Evolutionary conservation across 1,140 invertebrate genomes (phyloP).

Genomic region (Procambarus clarkii): DNA sequence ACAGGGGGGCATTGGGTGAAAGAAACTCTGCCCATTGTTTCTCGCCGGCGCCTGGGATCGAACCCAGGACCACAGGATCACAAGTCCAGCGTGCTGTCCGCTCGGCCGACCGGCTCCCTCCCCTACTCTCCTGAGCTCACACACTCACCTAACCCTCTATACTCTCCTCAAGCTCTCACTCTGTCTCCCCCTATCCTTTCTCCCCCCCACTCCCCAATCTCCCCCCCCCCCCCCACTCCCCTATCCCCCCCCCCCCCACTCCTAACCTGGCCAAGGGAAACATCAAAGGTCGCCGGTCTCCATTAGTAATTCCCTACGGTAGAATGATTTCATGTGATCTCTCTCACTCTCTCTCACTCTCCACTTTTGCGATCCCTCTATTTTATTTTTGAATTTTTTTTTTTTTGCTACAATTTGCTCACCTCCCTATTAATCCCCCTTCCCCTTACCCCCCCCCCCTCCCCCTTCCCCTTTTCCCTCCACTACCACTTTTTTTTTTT

Average conservation of each 20-base stretch:
- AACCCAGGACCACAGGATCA: too few species aligned
- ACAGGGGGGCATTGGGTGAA: too few species aligned
- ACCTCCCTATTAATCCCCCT: background rate
- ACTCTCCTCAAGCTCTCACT: background rate
- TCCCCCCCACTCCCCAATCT: background rate
- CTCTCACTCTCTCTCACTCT: too few species aligned
- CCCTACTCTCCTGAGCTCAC: background rate
- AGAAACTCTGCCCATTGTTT: too few species aligned
- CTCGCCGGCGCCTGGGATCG: too few species aligned
- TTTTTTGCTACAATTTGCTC: background rate
- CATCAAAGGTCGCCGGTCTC: conserved; percentile 17
- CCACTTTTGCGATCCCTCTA: background rate
- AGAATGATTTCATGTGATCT: conserved; percentile 15
- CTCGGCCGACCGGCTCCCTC: too few species aligned
- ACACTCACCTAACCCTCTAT: background rate
- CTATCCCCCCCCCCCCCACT: background rate
- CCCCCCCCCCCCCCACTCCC: background rate
- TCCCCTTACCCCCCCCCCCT: background rate
- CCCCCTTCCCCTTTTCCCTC: too few species aligned
- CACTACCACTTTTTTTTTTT: too few species aligned
- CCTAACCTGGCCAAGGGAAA: background rate
- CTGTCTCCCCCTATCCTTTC: background rate
- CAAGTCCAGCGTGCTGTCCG: too few species aligned
- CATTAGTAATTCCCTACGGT: conserved; percentile 36
- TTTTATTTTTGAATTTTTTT: background rate